These are phyloP conservation scores for Pygathrix nemaeus DNA, from an alignment of 2,113 vertebrate genomes.

Conservation along the genomic window DNA sequence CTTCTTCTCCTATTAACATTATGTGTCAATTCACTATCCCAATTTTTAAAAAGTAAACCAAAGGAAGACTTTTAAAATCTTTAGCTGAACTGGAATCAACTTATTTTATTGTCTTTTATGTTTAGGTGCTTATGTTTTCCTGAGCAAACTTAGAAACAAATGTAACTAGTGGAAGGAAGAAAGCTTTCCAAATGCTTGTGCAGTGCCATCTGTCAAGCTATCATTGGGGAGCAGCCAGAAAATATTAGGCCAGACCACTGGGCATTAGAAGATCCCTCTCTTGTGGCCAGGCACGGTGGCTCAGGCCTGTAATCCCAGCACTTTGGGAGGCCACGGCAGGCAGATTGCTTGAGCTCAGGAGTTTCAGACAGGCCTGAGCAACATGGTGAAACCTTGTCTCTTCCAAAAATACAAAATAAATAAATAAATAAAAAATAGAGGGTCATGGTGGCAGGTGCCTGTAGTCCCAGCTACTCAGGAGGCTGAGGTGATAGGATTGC, in stretches of 20 bases:
- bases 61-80: neutral
- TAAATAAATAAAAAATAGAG: too few species aligned
- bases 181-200: neutral
- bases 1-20: neutral
- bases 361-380: too few species aligned
- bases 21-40: neutral
- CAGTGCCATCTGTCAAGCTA: neutral
- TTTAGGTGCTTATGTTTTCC: neutral
- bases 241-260: neutral
- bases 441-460: too few species aligned
- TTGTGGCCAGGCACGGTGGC: neutral
- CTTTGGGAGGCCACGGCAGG: too few species aligned
- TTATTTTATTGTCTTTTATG: slow-evolving; percentile 2
- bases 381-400: too few species aligned
- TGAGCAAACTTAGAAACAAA: neutral
- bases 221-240: neutral
- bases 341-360: too few species aligned
- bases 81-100: neutral
- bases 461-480: too few species aligned
- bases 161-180: slow-evolving; percentile 6
- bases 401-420: too few species aligned
- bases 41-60: neutral
- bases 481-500: too few species aligned
- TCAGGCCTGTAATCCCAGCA: too few species aligned
- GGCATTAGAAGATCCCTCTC: neutral